Evolutionary conservation across 2,888 invertebrate species (phyloP).

Genomic region (Chironomus riparius): DNA sequence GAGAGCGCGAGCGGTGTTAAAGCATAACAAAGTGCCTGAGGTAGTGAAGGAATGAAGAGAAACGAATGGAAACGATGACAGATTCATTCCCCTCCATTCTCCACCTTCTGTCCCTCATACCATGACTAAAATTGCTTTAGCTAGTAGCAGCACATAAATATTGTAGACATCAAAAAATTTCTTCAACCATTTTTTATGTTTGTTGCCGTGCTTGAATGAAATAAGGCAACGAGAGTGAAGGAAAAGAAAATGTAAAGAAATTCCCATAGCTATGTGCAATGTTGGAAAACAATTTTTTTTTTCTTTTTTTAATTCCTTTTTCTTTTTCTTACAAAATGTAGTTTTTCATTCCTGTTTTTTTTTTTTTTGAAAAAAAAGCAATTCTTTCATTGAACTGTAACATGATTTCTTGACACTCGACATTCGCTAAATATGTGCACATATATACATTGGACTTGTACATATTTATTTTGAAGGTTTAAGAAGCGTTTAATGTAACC

Average conservation of each 20-base stretch:
- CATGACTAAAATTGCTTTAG: not conserved
- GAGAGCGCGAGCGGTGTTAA: not conserved
- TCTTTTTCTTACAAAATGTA: not conserved
- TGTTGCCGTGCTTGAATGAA: not conserved
- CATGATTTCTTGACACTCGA: not conserved
- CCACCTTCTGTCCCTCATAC: not conserved
- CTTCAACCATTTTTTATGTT: not conserved
- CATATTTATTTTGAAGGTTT: not conserved
- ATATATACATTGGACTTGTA: not conserved
- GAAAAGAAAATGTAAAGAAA: not conserved
- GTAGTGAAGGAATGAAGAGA: not conserved
- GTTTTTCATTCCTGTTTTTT: not conserved
- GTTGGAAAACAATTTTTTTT: not conserved
- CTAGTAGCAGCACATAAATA: not conserved
- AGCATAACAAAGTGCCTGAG: not conserved
- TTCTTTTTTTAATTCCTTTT: not conserved
- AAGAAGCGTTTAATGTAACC: not conserved
- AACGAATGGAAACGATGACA: not conserved
- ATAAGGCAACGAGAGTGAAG: not conserved
- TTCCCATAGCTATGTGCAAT: not conserved
- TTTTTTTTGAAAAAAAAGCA: not conserved
- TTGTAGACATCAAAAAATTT: slow-evolving; percentile 10
- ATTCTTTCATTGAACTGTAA: not conserved
- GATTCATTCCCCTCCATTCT: not conserved
- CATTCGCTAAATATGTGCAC: not conserved